Evolutionary conservation across 2,797 vertebrate species (phyloP).

Genomic region (Hydrophis major): DNA sequence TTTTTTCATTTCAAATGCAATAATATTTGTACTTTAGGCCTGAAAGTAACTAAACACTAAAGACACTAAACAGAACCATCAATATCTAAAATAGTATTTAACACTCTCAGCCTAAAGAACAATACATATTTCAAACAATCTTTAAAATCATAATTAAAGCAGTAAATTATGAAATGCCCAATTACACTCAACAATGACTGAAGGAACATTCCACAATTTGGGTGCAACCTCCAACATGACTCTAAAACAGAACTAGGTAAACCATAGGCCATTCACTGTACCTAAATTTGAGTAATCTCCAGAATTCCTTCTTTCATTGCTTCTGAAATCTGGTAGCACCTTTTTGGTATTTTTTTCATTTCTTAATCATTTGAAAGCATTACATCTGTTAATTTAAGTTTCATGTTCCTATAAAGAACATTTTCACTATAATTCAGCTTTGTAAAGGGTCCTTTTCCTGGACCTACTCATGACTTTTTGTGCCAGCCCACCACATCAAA

Average conservation of each 20-base stretch:
- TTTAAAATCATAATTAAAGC: background rate
- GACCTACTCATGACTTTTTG: background rate
- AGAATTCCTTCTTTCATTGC: background rate
- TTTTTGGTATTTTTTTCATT: background rate
- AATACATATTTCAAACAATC: background rate
- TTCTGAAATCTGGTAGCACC: background rate
- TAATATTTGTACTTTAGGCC: background rate
- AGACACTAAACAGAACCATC: background rate
- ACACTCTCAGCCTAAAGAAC: background rate
- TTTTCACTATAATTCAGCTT: background rate
- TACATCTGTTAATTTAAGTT: background rate
- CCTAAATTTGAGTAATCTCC: background rate
- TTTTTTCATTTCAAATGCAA: background rate
- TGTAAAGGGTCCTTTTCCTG: background rate
- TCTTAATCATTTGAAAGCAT: background rate
- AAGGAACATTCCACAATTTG: background rate
- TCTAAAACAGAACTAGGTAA: background rate
- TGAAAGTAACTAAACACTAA: background rate
- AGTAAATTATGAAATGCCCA: background rate
- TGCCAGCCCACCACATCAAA: background rate
- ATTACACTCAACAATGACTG: background rate
- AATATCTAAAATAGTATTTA: background rate
- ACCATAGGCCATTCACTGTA: background rate
- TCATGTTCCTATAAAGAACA: background rate
- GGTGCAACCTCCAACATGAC: background rate